Conservation (phyloP, 2,888 invertebrate genomes). For the Aspidiotus rigidus region DNA sequence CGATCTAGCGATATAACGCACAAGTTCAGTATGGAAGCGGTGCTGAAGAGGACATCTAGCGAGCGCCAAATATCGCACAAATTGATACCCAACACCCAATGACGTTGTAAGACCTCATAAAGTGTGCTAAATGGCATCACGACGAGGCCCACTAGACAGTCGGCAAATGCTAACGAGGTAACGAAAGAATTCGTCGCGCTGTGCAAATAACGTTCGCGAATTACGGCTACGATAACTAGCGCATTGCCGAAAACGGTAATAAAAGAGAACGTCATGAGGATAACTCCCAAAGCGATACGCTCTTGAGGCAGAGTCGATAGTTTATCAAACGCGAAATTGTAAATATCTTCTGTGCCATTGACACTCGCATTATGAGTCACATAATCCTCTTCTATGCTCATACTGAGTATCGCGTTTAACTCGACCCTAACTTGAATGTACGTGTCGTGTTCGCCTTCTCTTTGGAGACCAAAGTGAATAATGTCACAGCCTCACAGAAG, state of each 20-base stretch:
- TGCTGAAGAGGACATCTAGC: constrained; percentile 90
- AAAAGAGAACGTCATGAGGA: constrained; percentile 77
- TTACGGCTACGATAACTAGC: constrained; percentile 86
- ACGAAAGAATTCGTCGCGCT: constrained; percentile 97
- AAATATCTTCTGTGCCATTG: constrained; percentile 3
- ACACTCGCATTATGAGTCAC: neutral
- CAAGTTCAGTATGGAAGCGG: constrained; percentile 92
- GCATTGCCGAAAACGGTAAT: constrained; percentile 92
- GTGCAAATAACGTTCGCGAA: constrained; percentile 84
- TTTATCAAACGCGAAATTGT: constrained; percentile 42
- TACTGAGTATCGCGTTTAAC: neutral
- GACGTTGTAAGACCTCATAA: constrained; percentile 78
- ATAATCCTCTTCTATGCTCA: constrained; percentile 2
- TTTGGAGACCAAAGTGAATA: no score
- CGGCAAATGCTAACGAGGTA: constrained; percentile 91
- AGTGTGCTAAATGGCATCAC: constrained; percentile 96
- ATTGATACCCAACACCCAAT: constrained; percentile 89
- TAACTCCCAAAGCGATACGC: constrained; percentile 64
- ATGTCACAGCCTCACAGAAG: no score
- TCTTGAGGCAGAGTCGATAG: constrained; percentile 55
- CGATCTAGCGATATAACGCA: constrained; percentile 94
- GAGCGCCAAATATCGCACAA: constrained; percentile 99
- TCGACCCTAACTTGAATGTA: no score
- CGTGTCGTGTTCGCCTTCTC: no score
- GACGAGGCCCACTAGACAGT: constrained; percentile 88